Base-by-base conservation (phyloP, 1,140 invertebrate species). In the Drosophila parvula region DNA sequence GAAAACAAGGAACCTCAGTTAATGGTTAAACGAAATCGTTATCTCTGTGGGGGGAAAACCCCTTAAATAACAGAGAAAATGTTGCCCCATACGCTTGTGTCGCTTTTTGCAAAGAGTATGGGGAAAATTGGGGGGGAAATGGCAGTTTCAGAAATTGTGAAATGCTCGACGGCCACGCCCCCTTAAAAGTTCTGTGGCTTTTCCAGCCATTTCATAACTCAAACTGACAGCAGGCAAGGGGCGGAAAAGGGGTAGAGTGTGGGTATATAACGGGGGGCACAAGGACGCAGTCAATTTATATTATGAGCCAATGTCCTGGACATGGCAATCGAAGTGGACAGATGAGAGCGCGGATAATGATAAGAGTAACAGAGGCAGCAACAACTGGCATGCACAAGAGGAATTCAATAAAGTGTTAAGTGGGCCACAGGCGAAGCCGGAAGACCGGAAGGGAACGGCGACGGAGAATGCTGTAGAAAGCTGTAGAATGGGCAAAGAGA, bases 341-440 rank as follows among this genome's bases (percentile, higher is more conserved):
- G 78, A 65, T 68, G 68, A 74, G 69, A 58, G 71, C 55, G 62
- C 43, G 56, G 74, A 78, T 78, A 77, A 77, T 70, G 67, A 70
- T 47, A 58, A 58, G 50, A 41, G 48, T 67, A 77, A 57, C 53
- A 38, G 41, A 28, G 60, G 28, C 41, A 59, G 28, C 28, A 73
- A 44, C 36, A 50, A 47, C 18, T 40, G 32, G 16, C 22, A 50
- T 69, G 32, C 48, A 68, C 74, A 59, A 71, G 61, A 48, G 81
- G 76, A 84, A 84, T 84, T 84, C 81, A 84, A 84, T 84, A 79
- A 77, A 79, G 61, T 67, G 74, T 84, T 84, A 76, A 71, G 61
- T 74, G 69, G 62, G 47, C 34, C 43, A 53, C 40, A 28, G 36
- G 32, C 47, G 62, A 14, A 10, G 8, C 40, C 28, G 12, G 22